These are phyloP conservation scores for Megathymus violae DNA, from an alignment of 1,140 invertebrate species.

Conservation along the genomic window DNA sequence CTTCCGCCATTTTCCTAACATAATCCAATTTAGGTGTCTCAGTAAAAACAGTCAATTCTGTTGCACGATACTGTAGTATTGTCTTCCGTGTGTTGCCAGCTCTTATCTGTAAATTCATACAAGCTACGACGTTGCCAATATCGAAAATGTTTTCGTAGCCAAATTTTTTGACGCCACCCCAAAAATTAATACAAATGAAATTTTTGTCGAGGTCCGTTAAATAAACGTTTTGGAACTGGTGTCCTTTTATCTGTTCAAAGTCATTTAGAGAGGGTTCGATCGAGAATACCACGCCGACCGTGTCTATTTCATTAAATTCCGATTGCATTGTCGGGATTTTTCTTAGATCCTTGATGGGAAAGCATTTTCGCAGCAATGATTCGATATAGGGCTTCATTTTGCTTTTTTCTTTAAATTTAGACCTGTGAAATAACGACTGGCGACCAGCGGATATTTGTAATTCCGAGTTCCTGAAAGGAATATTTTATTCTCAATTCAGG, in stretches of 20 bases:
- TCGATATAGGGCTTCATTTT: constrained; percentile 42
- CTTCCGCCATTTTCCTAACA: constrained; percentile 47
- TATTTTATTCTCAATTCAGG: background rate
- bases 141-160: constrained; percentile 85
- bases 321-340: constrained; percentile 52
- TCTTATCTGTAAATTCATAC: constrained; percentile 85
- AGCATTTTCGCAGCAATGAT: constrained; percentile 54
- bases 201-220: constrained; percentile 77
- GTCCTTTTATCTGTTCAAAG: constrained; percentile 53
- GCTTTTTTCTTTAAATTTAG: constrained; percentile 48
- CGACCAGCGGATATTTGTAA: constrained; percentile 70
- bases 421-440: constrained; percentile 58
- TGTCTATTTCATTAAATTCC: constrained; percentile 73
- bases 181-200: constrained; percentile 86
- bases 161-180: constrained; percentile 85
- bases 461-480: constrained; percentile 81
- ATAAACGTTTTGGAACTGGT: constrained; percentile 78
- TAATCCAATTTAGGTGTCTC: constrained; percentile 64
- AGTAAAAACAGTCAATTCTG: constrained; percentile 70
- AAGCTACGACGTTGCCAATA: constrained; percentile 84
- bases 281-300: constrained; percentile 60
- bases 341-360: constrained; percentile 54
- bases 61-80: constrained; percentile 67
- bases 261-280: constrained; percentile 59
- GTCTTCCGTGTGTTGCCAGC: constrained; percentile 65